Evolutionary conservation across 2,797 vertebrate species (phyloP).

Genomic region (Balearica regulorum): DNA sequence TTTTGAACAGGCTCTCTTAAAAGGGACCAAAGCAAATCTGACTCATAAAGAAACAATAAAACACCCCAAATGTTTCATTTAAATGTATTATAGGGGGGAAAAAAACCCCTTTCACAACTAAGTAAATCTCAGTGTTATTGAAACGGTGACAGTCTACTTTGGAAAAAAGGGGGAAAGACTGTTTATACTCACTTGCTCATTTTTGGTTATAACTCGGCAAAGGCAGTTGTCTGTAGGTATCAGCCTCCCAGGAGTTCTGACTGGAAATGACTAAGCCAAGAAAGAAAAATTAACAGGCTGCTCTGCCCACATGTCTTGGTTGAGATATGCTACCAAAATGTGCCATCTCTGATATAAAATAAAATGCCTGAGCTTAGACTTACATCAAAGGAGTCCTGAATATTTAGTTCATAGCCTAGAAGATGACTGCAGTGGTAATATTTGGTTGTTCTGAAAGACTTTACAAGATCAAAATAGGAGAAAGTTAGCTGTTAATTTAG

Average conservation of each 20-base stretch:
- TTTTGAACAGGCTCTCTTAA: slow-evolving; percentile 4
- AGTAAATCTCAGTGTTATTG: background rate
- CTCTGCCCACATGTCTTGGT: background rate
- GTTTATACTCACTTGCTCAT: background rate
- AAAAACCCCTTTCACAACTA: background rate
- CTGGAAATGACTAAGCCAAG: background rate
- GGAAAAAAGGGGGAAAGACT: background rate
- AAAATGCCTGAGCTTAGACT: background rate
- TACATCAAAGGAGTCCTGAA: background rate
- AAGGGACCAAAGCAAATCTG: background rate
- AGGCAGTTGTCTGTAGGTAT: background rate
- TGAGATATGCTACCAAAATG: background rate
- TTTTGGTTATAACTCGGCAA: background rate
- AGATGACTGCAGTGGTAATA: background rate
- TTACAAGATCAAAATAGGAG: slow-evolving; percentile 33
- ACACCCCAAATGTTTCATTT: background rate
- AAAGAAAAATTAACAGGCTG: background rate
- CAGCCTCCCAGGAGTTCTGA: background rate
- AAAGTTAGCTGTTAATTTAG: slow-evolving; percentile 62
- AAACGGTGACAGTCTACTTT: background rate
- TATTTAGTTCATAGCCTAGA: background rate
- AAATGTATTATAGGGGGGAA: background rate
- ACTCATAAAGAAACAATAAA: background rate
- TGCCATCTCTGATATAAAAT: background rate
- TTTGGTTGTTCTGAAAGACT: slow-evolving; percentile 5